Evolutionary conservation across 2,888 invertebrate genomes (phyloP).

Genomic region (Apoderus coryli): DNA sequence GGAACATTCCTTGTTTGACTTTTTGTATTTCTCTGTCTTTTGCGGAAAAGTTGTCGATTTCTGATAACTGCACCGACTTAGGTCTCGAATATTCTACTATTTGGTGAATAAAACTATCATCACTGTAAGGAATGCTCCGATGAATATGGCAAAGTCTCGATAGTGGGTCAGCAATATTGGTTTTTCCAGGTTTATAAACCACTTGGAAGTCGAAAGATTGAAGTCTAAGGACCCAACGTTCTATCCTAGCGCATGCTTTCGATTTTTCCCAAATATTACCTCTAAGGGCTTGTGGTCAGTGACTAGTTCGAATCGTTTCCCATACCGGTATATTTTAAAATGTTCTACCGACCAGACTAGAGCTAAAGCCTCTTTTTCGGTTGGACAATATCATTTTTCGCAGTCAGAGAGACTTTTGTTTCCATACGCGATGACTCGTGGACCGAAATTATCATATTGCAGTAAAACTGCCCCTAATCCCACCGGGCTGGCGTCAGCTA

Average conservation of each 20-base stretch:
- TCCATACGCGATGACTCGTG: slow-evolving; percentile 15
- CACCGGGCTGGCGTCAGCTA: slow-evolving; percentile 17
- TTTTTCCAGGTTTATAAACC: slow-evolving; percentile 10
- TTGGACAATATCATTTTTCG: slow-evolving; percentile 21
- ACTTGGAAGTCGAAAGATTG: slow-evolving; percentile 11
- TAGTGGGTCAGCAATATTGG: slow-evolving; percentile 12
- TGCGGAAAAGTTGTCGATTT: too few species aligned
- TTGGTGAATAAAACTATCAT: too few species aligned
- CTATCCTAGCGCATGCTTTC: slow-evolving; percentile 9
- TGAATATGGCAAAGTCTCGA: slow-evolving; percentile 12
- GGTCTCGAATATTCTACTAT: too few species aligned
- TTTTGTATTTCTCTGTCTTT: too few species aligned
- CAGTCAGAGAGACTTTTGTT: slow-evolving; percentile 15
- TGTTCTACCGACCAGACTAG: slow-evolving; percentile 14
- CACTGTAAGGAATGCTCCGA: too few species aligned
- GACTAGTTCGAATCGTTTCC: too few species aligned
- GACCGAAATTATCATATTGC: slow-evolving; percentile 12
- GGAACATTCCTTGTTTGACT: too few species aligned
- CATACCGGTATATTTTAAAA: slow-evolving; percentile 18
- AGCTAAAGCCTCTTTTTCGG: slow-evolving; percentile 18
- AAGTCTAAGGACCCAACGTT: slow-evolving; percentile 12
- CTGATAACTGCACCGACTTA: too few species aligned
- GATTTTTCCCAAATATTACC: slow-evolving; percentile 9
- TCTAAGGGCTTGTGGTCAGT: slow-evolving; percentile 12
- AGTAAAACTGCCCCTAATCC: slow-evolving; percentile 18